Conservation (phyloP, 2,888 invertebrate species). For the Cerceris ruficornis region DNA sequence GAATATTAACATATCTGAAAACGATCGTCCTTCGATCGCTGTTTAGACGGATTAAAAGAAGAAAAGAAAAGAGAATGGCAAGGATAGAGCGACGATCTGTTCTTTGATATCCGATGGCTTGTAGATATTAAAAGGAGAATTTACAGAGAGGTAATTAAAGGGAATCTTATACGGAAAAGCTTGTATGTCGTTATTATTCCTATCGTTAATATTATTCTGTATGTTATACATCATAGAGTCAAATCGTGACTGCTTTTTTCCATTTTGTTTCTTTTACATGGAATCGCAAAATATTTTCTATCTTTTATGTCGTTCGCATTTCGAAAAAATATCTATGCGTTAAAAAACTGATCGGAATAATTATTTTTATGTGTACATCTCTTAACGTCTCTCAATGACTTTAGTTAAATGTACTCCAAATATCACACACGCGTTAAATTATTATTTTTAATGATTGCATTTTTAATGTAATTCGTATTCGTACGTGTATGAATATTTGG, state of each 20-base stretch:
- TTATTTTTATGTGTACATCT: not conserved
- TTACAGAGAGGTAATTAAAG: conserved; percentile 14
- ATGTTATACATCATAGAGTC: conserved; percentile 16
- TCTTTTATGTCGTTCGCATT: too few relatives aligned
- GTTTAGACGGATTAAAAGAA: conserved; percentile 7
- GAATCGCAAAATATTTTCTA: not conserved
- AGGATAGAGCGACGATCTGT: conserved; percentile 7
- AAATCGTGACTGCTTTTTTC: not conserved
- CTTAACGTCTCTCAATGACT: too few relatives aligned
- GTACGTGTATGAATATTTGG: conserved; percentile 8
- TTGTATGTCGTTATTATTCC: conserved; percentile 35
- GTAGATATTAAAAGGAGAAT: conserved; percentile 14
- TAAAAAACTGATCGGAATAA: not conserved
- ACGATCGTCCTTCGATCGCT: conserved; percentile 7
- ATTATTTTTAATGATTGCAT: conserved; percentile 4
- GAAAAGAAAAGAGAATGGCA: conserved; percentile 6
- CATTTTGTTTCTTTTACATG: conserved; percentile 22
- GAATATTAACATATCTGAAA: conserved; percentile 7
- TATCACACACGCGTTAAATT: not conserved
- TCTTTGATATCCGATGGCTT: conserved; percentile 1
- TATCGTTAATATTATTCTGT: conserved; percentile 42
- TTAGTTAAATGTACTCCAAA: not conserved
- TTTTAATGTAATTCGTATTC: not conserved
- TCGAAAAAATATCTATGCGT: not conserved
- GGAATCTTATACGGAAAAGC: conserved; percentile 27